Evolutionary conservation across 2,888 invertebrate genomes (phyloP), one percentile per base, ranked within the genome.

Genomic region (Hirtodrosophila duncani): DNA sequence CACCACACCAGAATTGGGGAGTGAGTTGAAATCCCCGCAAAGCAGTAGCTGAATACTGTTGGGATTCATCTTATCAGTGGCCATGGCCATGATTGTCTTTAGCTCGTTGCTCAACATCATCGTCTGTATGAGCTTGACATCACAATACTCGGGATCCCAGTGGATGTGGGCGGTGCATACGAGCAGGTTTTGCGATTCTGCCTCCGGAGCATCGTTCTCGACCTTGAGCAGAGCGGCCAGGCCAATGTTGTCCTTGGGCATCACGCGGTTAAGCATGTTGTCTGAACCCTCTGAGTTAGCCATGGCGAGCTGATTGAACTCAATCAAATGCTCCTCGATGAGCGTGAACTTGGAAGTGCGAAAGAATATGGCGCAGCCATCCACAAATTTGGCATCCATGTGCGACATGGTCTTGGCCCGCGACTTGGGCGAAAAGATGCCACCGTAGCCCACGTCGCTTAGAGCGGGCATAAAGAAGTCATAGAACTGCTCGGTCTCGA

Each of bases 141-240:
- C 99, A 87, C 98, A 98, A 88, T 94, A 99, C 88, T 99, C 98
- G 0, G 99, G 99, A 89, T 99, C 99, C 99, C 99, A 99, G 88
- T 99, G 99, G 79, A 99, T 97, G 88, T 99, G 99, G 21, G 99
- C 98, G 18, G 98, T 99, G 87, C 98, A 98, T 39, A 99, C 97
- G 55, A 99, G 89, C 57, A 99, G 90, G 11, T 95, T 95, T 84
- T 96, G 95, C 45, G 78, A 93, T 81, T 92, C 84, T 55, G 93
- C 92, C 90, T 96, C 96, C 95, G 97, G 98, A 5, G 97, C 96
- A 39, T 92, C 94, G 84, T 97, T 96, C 83, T 96, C 97, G 29
- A 98, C 97, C 88, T 96, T 95, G 45, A 99, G 89, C 67, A 99
- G 89, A 3, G 98, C 99, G 10, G 97, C 98, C 67, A 99, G 88